These are phyloP conservation scores for Orthonyx spaldingii DNA, from an alignment of 2,113 vertebrate genomes.

Conservation along the genomic window DNA sequence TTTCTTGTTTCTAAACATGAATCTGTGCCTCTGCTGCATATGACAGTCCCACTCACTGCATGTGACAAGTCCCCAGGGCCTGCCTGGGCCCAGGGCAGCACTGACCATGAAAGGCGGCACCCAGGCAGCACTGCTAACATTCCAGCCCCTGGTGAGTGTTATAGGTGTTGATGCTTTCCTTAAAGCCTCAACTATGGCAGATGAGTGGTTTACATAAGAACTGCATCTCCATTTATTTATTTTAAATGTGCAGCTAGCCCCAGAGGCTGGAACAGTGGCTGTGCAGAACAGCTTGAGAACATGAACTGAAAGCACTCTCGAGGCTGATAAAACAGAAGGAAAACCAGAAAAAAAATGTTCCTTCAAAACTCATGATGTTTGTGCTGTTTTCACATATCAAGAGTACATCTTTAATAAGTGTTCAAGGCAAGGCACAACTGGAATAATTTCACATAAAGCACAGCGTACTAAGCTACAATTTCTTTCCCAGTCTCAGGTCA, in stretches of 20 bases:
- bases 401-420: background rate
- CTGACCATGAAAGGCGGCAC: background rate
- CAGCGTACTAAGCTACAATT: background rate
- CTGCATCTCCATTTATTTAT: background rate
- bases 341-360: background rate
- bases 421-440: background rate
- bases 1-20: background rate
- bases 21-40: background rate
- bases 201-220: background rate
- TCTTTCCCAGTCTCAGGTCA: background rate
- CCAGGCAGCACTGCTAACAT: background rate
- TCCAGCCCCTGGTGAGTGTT: background rate
- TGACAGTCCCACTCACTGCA: background rate
- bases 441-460: background rate
- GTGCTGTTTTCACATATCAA: background rate
- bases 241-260: background rate
- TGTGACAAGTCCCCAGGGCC: fast-evolving
- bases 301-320: background rate
- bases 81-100: background rate
- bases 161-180: background rate
- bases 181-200: background rate
- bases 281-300: background rate
- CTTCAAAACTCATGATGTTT: background rate
- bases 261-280: background rate
- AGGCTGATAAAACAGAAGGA: background rate